Conservation (phyloP, 2,113 vertebrate species). For the Genyomyrus donnyi region DNA sequence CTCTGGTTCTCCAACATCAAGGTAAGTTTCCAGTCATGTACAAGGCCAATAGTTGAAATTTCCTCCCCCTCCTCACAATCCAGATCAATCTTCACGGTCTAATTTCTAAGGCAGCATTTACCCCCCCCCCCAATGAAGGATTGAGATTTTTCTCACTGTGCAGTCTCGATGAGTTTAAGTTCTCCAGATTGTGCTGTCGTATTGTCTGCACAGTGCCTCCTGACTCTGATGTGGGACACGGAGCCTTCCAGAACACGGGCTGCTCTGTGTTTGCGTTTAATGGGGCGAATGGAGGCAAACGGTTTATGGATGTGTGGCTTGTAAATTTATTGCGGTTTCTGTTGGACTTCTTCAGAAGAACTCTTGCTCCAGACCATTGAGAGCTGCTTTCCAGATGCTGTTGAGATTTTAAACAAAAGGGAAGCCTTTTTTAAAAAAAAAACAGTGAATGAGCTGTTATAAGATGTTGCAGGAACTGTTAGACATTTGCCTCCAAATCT, state of each 20-base stretch:
- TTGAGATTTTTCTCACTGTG: not conserved
- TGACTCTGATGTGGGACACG: not conserved
- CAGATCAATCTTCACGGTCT: not conserved
- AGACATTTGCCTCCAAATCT: not conserved
- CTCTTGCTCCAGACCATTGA: not conserved
- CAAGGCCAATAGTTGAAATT: not conserved
- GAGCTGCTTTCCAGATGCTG: not conserved
- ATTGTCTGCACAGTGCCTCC: not conserved
- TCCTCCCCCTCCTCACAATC: not conserved
- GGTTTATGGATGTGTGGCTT: not conserved
- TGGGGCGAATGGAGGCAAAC: not conserved
- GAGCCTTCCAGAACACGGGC: not conserved
- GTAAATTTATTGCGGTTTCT: not conserved
- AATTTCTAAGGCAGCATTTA: not conserved
- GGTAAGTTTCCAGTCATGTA: conserved; percentile 56
- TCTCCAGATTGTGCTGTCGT: not conserved
- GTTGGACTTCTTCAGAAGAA: not conserved
- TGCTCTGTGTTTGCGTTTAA: not conserved
- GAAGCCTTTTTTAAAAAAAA: not conserved
- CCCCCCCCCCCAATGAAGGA: not conserved
- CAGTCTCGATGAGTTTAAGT: not conserved
- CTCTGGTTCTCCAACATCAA: conserved; percentile 99
- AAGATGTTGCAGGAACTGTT: not conserved
- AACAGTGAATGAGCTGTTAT: not conserved
- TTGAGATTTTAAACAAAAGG: not conserved